Evolutionary conservation across 2,888 invertebrate species (phyloP).

Genomic region (Tillus elongatus): DNA sequence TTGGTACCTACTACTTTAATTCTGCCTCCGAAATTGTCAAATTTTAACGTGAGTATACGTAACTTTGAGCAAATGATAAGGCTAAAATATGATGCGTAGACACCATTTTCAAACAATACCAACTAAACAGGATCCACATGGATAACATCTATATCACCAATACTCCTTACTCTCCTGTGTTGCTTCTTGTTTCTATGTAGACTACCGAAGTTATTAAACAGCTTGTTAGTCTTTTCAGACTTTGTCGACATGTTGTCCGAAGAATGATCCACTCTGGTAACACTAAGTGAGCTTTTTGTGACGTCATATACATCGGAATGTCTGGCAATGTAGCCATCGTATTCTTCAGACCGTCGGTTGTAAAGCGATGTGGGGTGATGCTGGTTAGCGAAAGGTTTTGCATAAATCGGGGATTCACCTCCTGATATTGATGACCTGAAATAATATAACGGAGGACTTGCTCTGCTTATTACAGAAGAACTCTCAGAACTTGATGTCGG

Average conservation of each 20-base stretch:
- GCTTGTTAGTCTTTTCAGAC: constrained; percentile 18
- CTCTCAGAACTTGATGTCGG: constrained; percentile 60
- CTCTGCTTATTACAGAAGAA: constrained; percentile 49
- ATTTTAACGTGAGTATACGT: no score
- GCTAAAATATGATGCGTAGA: no score
- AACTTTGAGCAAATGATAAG: no score
- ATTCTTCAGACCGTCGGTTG: constrained; percentile 35
- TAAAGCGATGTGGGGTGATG: constrained; percentile 19
- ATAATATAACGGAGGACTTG: constrained; percentile 42
- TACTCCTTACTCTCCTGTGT: constrained; percentile 62
- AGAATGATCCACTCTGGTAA: constrained; percentile 43
- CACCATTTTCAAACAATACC: no score
- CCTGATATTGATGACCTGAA: constrained; percentile 40
- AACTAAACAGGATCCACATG: constrained; percentile 40
- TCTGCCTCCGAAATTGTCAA: no score
- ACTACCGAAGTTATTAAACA: constrained; percentile 37
- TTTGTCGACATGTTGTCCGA: constrained; percentile 20
- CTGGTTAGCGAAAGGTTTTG: constrained; percentile 31
- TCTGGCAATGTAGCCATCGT: constrained; percentile 37
- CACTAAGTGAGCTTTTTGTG: constrained; percentile 24
- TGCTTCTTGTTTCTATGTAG: constrained; percentile 45
- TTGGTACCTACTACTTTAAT: no score
- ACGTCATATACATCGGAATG: constrained; percentile 26
- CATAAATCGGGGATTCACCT: constrained; percentile 37
- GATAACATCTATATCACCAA: constrained; percentile 62